Conservation (phyloP, 2,113 vertebrate genomes). For the Oplegnathus fasciatus region DNA sequence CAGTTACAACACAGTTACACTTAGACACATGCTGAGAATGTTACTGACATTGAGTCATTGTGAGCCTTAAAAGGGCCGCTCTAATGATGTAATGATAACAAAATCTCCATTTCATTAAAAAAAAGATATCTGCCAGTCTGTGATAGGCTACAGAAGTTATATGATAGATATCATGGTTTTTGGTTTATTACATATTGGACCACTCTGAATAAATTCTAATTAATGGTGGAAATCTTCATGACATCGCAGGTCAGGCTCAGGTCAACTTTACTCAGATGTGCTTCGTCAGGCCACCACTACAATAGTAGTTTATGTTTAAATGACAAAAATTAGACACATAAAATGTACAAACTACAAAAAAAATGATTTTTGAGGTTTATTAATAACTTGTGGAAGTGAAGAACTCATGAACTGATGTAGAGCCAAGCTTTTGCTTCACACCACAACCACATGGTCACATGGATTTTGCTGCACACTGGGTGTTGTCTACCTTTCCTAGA, state of each 20-base stretch:
- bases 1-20: neutral
- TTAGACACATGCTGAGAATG: neutral
- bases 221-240: neutral
- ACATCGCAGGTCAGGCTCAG: neutral
- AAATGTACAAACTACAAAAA: neutral
- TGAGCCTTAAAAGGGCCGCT: neutral
- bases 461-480: neutral
- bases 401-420: neutral
- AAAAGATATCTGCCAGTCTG: neutral
- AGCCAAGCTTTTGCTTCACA: neutral
- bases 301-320: neutral
- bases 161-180: neutral
- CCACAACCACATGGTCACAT: neutral
- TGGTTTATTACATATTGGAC: neutral
- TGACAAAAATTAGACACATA: neutral
- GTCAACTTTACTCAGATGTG: too few relatives aligned
- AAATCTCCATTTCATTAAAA: neutral
- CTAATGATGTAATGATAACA: neutral
- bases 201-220: neutral
- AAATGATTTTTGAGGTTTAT: neutral
- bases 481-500: slow-evolving; percentile 86
- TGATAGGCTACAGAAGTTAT: neutral
- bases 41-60: neutral
- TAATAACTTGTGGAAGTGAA: neutral
- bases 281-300: neutral